These are phyloP conservation scores for Crossaster papposus DNA, from an alignment of 53 echinoderm and acorn worm species.

Conservation along the genomic window DNA sequence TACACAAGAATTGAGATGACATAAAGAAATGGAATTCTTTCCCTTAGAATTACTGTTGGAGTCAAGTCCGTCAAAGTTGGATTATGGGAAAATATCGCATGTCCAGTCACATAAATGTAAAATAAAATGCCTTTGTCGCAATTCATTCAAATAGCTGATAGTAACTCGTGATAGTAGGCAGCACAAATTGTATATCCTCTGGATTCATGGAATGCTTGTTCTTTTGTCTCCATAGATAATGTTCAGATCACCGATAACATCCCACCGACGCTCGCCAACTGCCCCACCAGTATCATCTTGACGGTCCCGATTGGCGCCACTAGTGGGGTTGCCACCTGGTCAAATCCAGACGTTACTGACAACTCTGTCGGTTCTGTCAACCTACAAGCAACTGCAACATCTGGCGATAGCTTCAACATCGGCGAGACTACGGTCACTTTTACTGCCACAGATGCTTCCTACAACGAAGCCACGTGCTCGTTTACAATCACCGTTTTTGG, in stretches of 20 bases:
- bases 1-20: no score
- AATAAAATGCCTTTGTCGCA: no score
- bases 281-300: conserved; percentile 59
- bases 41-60: no score
- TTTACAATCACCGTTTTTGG: conserved; percentile 72
- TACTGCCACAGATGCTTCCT: conserved; percentile 69
- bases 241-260: conserved; percentile 12
- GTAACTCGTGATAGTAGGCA: no score
- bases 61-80: no score
- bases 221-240: background rate
- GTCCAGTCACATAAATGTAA: no score
- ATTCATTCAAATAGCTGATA: no score
- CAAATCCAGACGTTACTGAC: conserved; percentile 68
- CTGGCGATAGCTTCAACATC: conserved; percentile 56
- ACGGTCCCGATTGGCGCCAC: conserved; percentile 20
- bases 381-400: background rate
- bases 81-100: no score
- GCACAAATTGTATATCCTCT: no score
- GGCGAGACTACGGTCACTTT: conserved; percentile 64
- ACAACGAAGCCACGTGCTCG: conserved; percentile 53
- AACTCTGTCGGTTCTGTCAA: conserved; percentile 51
- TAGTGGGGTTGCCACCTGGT: conserved; percentile 52
- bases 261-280: conserved; percentile 69
- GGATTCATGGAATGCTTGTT: background rate
- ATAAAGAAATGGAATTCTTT: no score